phyloP scores from a whole-genome alignment of 2,113 vertebrate species.

The Gallinago paraguaiae region DNA sequence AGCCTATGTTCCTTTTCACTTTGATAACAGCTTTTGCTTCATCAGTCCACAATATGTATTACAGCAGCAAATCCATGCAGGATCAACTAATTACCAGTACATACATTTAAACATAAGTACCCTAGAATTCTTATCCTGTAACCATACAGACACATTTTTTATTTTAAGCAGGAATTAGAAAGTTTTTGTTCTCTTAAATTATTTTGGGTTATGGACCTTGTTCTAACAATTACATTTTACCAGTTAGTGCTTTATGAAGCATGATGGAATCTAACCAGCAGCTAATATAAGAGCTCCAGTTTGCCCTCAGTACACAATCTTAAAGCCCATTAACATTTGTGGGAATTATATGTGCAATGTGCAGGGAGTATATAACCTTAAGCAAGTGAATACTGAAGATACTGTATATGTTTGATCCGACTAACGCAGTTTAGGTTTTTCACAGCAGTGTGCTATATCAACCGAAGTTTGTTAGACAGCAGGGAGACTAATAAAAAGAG shows the following conservation, averaged over 20 bases:
- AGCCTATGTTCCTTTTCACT: constrained; percentile 23
- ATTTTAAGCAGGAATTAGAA: constrained; percentile 35
- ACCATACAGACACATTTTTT: not conserved
- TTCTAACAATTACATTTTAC: constrained; percentile 47
- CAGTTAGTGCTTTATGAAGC: constrained; percentile 54
- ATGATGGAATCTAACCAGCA: constrained; percentile 43
- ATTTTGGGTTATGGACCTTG: constrained; percentile 31
- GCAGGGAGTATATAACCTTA: constrained; percentile 34
- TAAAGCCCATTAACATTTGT: constrained; percentile 53
- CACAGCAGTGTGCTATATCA: constrained; percentile 47
- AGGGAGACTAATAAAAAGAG: constrained; percentile 63
- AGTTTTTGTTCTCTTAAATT: constrained; percentile 21
- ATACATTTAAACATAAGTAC: constrained; percentile 25
- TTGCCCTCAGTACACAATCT: constrained; percentile 42
- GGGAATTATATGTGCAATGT: constrained; percentile 17
- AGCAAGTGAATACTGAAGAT: constrained; percentile 32
- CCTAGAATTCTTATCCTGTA: constrained; percentile 1
- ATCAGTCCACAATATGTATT: constrained; percentile 29
- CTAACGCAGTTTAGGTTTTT: constrained; percentile 9
- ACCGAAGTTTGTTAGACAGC: constrained; percentile 56
- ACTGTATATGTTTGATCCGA: not conserved
- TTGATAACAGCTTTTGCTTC: constrained; percentile 52
- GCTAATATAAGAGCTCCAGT: constrained; percentile 33
- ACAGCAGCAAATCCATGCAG: not conserved
- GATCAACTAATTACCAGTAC: constrained; percentile 49